Evolutionary conservation across 2,797 vertebrate species (phyloP).

Genomic region (Falco biarmicus): DNA sequence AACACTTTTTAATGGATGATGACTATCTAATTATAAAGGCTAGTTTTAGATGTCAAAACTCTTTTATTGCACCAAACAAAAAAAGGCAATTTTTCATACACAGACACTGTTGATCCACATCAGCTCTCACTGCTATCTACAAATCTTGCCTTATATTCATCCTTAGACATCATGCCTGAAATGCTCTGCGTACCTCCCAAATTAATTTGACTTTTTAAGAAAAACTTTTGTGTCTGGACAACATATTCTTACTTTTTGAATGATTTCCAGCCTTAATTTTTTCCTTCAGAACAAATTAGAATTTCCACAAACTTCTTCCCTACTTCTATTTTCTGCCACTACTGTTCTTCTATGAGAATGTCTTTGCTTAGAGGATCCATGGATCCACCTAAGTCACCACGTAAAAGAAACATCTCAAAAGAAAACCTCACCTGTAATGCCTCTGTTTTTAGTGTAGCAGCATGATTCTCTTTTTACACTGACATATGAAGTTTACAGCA

Average conservation of each 20-base stretch:
- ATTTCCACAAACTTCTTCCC: not conserved
- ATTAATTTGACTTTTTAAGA: not conserved
- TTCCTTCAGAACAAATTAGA: not conserved
- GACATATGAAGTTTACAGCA: not conserved
- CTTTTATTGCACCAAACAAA: not conserved
- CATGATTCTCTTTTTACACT: not conserved
- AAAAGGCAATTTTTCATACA: not conserved
- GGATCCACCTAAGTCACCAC: not conserved
- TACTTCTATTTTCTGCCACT: not conserved
- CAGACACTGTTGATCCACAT: not conserved
- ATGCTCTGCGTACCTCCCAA: not conserved
- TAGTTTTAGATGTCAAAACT: not conserved
- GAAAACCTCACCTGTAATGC: not conserved
- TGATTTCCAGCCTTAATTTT: not conserved
- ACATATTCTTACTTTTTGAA: not conserved
- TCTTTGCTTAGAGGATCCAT: not conserved
- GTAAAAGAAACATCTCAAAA: not conserved
- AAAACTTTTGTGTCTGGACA: not conserved
- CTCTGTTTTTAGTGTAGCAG: not conserved
- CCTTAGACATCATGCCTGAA: not conserved
- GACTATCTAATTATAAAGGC: not conserved
- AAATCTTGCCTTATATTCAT: not conserved
- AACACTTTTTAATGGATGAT: not conserved
- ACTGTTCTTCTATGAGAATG: not conserved
- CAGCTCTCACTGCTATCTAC: not conserved